Evolutionary conservation across 1,140 invertebrate species (phyloP), one percentile per base, ranked within the genome.

Genomic region (Tachypleus tridentatus): DNA sequence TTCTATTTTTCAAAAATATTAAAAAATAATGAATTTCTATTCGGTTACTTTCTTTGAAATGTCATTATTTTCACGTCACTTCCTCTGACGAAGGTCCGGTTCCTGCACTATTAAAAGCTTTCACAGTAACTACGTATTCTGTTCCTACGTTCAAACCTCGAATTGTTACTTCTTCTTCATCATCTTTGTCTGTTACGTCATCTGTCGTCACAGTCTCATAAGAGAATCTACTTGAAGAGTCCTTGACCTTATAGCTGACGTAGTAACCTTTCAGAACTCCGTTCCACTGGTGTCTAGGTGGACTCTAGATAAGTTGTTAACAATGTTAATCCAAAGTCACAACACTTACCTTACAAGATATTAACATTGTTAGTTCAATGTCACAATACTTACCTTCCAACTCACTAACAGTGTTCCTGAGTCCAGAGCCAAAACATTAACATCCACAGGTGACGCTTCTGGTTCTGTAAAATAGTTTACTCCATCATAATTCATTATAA

Each of bases 281-380:
- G 72, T 96, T 95, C 91, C 91, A 95, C 73, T 92, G 87, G 68
- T 90, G 86, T 58, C 87, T 84, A 70, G 85, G 80, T 66, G 92
- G 91, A 70, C 90, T 88, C 77, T 71, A 48, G 1, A 67, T 29
- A 29, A 29, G 29, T 29, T 29, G 29, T 29, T 29, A 29, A 29
- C 29, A 29, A 29, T 29, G 29, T 29, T 29, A 29, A 2, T 29
- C 29, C 29, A 29, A 29, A 29, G 29, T 29, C 29, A 2, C 29
- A 29, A 29, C 29, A 29, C 29, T 29, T 29, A 29, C 29, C 29
- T 29, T 29, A 1, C 29, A 2, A 29, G 29, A 29, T n/a, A n/a
- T n/a, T 58, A n/a, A 58, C 10, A 11, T 58, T n/a, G 8, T 29
- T 58, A 58, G 7, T 11, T 58, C 8, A n/a, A 10, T 3, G 47